Conservation (phyloP, 2,113 vertebrate species). For the Thalassoma bifasciatum region DNA sequence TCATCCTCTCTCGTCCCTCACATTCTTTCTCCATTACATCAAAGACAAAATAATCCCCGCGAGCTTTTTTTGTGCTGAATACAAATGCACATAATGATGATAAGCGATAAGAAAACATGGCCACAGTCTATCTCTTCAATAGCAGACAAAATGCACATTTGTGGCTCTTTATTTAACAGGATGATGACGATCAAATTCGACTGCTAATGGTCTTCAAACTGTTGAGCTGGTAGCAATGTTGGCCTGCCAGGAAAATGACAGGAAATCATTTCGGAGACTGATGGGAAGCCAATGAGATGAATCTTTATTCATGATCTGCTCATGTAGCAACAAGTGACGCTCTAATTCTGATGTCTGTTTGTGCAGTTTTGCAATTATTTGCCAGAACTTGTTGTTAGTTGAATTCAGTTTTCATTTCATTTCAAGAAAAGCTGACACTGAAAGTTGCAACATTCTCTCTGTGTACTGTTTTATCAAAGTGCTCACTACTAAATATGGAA, state of each 20-base stretch:
- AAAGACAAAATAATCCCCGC: constrained; percentile 49
- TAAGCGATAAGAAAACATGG: constrained; percentile 13
- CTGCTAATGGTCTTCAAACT: constrained; percentile 16
- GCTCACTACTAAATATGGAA: background rate
- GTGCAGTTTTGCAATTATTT: background rate
- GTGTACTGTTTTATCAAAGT: no score
- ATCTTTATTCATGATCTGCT: background rate
- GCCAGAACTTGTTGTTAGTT: background rate
- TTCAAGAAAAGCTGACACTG: background rate
- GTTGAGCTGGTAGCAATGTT: background rate
- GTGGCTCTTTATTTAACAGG: constrained; percentile 39
- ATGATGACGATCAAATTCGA: constrained; percentile 36
- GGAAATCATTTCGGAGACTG: background rate
- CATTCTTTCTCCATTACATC: constrained; percentile 50
- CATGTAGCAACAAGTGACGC: background rate
- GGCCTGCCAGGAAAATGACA: constrained; percentile 7
- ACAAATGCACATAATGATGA: constrained; percentile 42
- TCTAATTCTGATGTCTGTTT: background rate
- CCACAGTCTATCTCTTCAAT: constrained; percentile 23
- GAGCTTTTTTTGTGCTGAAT: constrained; percentile 33
- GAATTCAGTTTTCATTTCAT: background rate
- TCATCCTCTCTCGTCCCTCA: constrained; percentile 19
- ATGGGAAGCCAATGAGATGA: background rate
- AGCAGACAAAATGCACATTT: background rate
- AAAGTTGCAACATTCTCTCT: background rate